Evolutionary conservation across 2,888 invertebrate species (phyloP), one percentile per base, ranked within the genome.

Genomic region (Erebia aethiops): DNA sequence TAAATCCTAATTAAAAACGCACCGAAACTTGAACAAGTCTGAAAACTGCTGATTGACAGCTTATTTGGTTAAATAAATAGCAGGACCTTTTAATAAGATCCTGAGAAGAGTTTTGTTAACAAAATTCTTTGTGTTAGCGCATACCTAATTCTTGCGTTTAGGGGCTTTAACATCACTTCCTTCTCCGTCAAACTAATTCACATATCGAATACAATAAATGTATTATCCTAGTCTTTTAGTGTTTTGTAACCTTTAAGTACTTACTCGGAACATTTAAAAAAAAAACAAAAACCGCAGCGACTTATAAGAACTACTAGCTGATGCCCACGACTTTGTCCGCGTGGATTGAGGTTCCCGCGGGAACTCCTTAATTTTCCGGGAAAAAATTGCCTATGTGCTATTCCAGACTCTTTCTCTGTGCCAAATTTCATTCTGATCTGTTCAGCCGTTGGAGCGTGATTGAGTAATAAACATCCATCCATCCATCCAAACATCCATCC

Each of bases 21-120:
- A 51, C 18, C n/a, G 14, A 64, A 52, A 35, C 64, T 63, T 63
- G 11, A 64, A n/a, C 16, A 10, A 52, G 13, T 54, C 64, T 52
- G 64, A 56, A 13, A 52, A n/a, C 13, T 64, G 49, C 51, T 64
- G 52, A 52, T 52, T 65, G 65, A 65, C 65, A 65, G 65, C 65
- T 65, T 65, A 61, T 61, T 61, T 61, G 18, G 14, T 54, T 54
- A 14, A 26, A 26, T 9, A 57, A 57, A 35, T 4, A 11, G 13
- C 26, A 49, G 13, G 49, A 14, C 9, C n/a, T 35, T 35, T 35
- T 35, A 35, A 7, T 35, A 35, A 35, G 35, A 35, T 35, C 35
- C 7, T 35, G 35, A 35, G 35, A 35, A 35, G 35, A 35, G 35
- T 35, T 35, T 3, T 51, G 5, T 14, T 51, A n/a, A 52, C 52